Evolutionary conservation across 1,140 invertebrate species (phyloP).

Genomic region (Brachionus koreanus): DNA sequence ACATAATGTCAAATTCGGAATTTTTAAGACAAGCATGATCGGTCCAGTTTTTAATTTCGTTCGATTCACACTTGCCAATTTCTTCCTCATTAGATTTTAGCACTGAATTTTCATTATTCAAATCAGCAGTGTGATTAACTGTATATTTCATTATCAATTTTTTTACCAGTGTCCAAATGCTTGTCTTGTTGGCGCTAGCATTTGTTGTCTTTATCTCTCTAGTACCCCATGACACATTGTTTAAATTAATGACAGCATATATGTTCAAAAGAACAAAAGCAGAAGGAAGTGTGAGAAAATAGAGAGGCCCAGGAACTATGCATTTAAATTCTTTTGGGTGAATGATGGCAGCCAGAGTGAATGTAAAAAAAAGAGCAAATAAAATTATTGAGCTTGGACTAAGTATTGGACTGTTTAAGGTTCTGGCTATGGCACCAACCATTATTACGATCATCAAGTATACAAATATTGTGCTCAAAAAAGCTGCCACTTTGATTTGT

Average conservation of each 20-base stretch:
- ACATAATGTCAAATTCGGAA: constrained; percentile 59
- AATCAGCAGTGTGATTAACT: neutral
- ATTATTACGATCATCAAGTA: constrained; percentile 55
- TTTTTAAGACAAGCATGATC: constrained; percentile 11
- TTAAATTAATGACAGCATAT: constrained; percentile 53
- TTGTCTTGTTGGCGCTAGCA: constrained; percentile 46
- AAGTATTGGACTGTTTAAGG: constrained; percentile 47
- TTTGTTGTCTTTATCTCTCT: constrained; percentile 47
- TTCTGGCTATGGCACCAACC: constrained; percentile 50
- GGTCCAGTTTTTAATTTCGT: constrained; percentile 45
- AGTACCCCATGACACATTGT: constrained; percentile 54
- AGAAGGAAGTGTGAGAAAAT: constrained; percentile 53
- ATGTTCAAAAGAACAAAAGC: constrained; percentile 54
- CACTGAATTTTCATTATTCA: neutral
- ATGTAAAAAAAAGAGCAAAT: constrained; percentile 48
- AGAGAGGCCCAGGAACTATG: constrained; percentile 51
- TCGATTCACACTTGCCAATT: constrained; percentile 41
- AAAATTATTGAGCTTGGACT: constrained; percentile 51
- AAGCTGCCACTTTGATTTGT: constrained; percentile 56
- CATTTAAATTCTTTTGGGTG: constrained; percentile 52
- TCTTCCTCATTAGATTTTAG: neutral
- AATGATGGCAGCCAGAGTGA: constrained; percentile 50
- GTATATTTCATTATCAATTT: neutral
- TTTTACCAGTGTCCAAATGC: constrained; percentile 53
- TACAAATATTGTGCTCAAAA: constrained; percentile 53